Conservation (phyloP, 2,888 invertebrate genomes). For the Philereme transversata region DNA sequence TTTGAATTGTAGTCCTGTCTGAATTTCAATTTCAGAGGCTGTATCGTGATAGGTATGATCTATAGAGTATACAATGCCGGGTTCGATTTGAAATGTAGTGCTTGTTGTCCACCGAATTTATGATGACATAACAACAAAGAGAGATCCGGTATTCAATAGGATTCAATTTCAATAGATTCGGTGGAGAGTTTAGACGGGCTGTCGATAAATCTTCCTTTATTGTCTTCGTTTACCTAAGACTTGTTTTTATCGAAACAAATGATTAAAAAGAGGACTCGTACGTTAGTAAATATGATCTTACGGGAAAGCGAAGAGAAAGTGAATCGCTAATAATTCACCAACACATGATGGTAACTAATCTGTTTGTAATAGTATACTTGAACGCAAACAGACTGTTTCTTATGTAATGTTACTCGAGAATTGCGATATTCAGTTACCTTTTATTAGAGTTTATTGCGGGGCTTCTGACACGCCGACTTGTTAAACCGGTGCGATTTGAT, state of each 20-base stretch:
- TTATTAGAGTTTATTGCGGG: constrained; percentile 32
- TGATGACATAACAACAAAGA: constrained; percentile 55
- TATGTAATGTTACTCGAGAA: constrained; percentile 34
- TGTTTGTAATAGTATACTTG: constrained; percentile 41
- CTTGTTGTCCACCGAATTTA: constrained; percentile 55
- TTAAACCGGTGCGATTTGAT: constrained; percentile 19
- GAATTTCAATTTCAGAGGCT: constrained; percentile 39
- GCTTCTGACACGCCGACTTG: constrained; percentile 18
- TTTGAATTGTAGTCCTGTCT: constrained; percentile 34
- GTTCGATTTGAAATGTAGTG: constrained; percentile 54
- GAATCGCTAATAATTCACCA: constrained; percentile 35
- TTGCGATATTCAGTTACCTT: constrained; percentile 41
- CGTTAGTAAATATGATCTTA: constrained; percentile 24
- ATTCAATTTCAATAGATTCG: constrained; percentile 25
- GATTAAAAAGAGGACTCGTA: constrained; percentile 5
- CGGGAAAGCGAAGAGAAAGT: constrained; percentile 38
- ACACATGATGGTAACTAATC: constrained; percentile 43
- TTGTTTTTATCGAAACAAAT: constrained; percentile 3
- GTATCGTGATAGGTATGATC: constrained; percentile 31
- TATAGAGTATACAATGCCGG: constrained; percentile 37
- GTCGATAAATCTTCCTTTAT: constrained; percentile 29
- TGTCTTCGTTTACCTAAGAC: constrained; percentile 10
- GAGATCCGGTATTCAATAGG: constrained; percentile 47
- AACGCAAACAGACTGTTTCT: constrained; percentile 30
- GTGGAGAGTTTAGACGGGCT: constrained; percentile 28